phyloP scores from a whole-genome alignment of 2,113 vertebrate species.

The Ptilorrhoa leucosticta region DNA sequence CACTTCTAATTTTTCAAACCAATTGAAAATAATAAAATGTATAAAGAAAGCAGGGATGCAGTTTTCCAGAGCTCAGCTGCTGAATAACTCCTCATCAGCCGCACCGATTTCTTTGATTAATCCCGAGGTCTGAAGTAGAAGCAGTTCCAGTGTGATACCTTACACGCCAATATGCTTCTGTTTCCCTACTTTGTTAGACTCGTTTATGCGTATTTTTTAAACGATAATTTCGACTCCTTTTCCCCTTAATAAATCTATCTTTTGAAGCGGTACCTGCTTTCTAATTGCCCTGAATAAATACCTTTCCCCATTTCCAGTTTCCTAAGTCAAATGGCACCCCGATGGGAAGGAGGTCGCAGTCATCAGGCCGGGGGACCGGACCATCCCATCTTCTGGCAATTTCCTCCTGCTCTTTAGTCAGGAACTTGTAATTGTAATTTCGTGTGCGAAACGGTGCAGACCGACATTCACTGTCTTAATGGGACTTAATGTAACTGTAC shows the following conservation, averaged over 20 bases:
- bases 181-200: slow-evolving; percentile 48
- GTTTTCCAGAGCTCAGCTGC: slow-evolving; percentile 66
- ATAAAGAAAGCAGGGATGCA: slow-evolving; percentile 57
- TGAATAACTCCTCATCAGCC: slow-evolving; percentile 64
- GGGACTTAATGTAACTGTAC: slow-evolving; percentile 5
- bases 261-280: slow-evolving; percentile 26
- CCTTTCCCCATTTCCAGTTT: neutral
- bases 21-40: slow-evolving; percentile 65
- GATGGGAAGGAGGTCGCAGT: neutral
- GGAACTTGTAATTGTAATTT: neutral
- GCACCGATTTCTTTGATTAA: slow-evolving; percentile 67
- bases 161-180: slow-evolving; percentile 59
- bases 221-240: slow-evolving; percentile 20
- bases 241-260: neutral
- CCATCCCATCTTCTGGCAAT: neutral
- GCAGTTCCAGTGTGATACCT: slow-evolving; percentile 54
- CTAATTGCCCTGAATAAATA: slow-evolving; percentile 36
- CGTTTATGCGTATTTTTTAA: slow-evolving; percentile 24
- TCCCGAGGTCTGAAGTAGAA: slow-evolving; percentile 50
- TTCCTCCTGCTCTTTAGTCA: neutral
- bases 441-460: neutral
- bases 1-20: slow-evolving; percentile 65
- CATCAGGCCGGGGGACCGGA: neutral
- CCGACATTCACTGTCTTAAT: neutral
- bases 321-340: neutral